A percentile compares a stretch with the other conserved stretches of the same genome.
Evolutionary conservation across 1,140 invertebrate genomes (phyloP).

Genomic region (Papilio glaucus): DNA sequence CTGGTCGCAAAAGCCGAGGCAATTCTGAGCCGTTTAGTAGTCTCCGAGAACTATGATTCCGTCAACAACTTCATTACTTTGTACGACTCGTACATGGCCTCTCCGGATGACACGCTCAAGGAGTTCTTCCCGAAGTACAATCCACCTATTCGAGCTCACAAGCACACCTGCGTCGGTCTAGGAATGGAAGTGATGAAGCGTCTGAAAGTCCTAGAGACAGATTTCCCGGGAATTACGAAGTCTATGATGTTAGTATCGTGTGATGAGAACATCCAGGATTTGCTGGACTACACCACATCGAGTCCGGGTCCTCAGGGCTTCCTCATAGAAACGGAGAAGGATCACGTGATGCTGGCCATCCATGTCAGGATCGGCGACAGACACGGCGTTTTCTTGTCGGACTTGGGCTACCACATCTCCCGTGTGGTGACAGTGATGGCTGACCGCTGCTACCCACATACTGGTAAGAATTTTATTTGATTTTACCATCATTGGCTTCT

Average conservation of each 20-base stretch:
- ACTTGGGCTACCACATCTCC: constrained; percentile 95
- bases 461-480: constrained; percentile 82
- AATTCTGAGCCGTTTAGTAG: constrained; percentile 90
- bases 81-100: constrained; percentile 87
- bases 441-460: constrained; percentile 93
- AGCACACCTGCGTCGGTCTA: constrained; percentile 95
- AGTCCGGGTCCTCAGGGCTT: constrained; percentile 85
- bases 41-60: constrained; percentile 93
- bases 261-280: constrained; percentile 91
- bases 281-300: constrained; percentile 86
- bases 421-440: constrained; percentile 94
- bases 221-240: constrained; percentile 85
- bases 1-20: constrained; percentile 91
- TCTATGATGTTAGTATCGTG: constrained; percentile 93
- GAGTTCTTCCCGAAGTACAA: constrained; percentile 85
- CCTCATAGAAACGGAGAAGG: constrained; percentile 90
- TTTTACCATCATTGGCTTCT: too few relatives aligned
- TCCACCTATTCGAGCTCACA: constrained; percentile 89
- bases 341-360: constrained; percentile 93
- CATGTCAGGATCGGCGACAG: constrained; percentile 89
- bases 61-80: constrained; percentile 93
- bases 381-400: constrained; percentile 90
- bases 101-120: constrained; percentile 61
- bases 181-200: constrained; percentile 90
- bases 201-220: constrained; percentile 69